These are phyloP conservation scores for Charadrius vociferus DNA, from an alignment of 2,113 vertebrate species.

Conservation along the genomic window DNA sequence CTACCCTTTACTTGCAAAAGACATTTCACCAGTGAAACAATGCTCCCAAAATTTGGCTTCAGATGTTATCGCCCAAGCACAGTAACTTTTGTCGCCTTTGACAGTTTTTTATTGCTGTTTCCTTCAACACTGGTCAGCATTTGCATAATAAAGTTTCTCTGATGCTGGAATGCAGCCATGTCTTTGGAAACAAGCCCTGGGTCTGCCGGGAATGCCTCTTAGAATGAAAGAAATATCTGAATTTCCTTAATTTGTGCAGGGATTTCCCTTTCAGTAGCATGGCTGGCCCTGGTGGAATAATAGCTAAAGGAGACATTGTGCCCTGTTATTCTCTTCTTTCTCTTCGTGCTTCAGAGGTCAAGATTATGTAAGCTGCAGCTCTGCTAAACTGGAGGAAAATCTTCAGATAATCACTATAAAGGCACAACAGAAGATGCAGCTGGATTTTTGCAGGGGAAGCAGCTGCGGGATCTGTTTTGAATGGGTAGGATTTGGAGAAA, in stretches of 20 bases:
- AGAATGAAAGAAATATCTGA: neutral
- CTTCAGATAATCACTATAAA: neutral
- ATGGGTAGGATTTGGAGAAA: neutral
- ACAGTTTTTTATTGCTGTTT: conserved; percentile 10
- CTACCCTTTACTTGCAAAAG: neutral
- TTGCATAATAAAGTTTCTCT: conserved; percentile 15
- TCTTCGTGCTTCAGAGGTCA: neutral
- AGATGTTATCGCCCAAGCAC: neutral
- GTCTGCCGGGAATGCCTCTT: neutral
- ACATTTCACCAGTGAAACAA: neutral
- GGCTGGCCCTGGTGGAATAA: neutral
- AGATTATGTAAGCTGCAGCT: neutral
- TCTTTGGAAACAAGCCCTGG: conserved; percentile 36
- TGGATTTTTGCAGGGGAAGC: neutral
- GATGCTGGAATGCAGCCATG: neutral
- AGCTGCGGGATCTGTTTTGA: neutral
- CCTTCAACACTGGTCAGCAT: conserved; percentile 27
- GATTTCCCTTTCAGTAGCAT: conserved; percentile 41
- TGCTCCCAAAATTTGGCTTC: neutral
- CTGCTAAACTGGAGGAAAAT: neutral
- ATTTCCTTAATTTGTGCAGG: conserved; percentile 17
- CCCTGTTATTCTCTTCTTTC: neutral
- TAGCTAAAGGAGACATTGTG: neutral
- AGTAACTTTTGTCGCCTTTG: conserved; percentile 20
- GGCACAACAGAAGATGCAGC: neutral